Conservation (phyloP, 1,140 invertebrate species). For the Penaeus chinensis region DNA sequence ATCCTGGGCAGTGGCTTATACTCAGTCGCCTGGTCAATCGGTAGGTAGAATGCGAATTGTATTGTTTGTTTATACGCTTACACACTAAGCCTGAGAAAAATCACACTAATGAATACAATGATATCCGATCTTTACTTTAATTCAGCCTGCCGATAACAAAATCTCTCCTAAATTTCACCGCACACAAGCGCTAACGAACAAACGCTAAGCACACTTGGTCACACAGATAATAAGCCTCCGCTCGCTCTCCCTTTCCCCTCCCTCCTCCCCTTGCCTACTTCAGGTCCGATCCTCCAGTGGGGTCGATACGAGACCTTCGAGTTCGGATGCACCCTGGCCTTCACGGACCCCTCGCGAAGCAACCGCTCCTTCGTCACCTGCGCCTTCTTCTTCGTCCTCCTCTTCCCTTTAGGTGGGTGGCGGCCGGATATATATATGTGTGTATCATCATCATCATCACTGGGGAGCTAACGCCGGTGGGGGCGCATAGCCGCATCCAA, state of each 20-base stretch:
- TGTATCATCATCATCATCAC: no score
- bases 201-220: neutral
- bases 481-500: no score
- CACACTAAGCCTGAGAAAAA: no score
- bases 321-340: conserved; percentile 64
- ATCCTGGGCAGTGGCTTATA: conserved; percentile 34
- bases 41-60: neutral
- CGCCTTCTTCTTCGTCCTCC: conserved; percentile 58
- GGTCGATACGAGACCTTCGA: conserved; percentile 64
- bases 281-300: conserved; percentile 61
- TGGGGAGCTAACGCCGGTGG: no score
- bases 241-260: neutral
- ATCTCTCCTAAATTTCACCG: neutral
- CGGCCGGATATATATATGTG: no score
- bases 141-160: no score
- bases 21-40: conserved; percentile 34
- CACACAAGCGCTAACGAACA: neutral
- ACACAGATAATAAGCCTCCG: neutral
- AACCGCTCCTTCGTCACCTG: conserved; percentile 60
- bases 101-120: no score
- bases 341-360: conserved; percentile 45
- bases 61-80: no score
- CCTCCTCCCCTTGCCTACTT: neutral
- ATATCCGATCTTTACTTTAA: no score
- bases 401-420: conserved; percentile 47